Conservation (phyloP, 2,113 vertebrate genomes). For the Arenaria interpres region DNA sequence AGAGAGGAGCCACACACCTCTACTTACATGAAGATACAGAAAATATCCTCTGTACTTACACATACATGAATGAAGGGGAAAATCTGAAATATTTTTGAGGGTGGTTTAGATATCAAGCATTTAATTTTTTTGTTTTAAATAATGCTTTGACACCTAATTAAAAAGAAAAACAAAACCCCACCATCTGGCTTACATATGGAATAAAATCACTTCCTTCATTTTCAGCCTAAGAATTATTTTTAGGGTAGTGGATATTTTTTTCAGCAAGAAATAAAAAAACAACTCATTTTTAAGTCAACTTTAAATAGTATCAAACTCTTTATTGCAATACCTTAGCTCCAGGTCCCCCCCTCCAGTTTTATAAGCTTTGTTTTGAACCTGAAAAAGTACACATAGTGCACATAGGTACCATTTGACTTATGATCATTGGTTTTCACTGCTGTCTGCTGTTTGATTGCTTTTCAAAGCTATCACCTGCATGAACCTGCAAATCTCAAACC, state of each 20-base stretch:
- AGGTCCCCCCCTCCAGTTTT: neutral
- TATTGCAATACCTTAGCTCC: neutral
- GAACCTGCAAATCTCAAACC: neutral
- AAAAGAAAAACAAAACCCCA: neutral
- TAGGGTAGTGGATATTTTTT: neutral
- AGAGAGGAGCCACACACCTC: neutral
- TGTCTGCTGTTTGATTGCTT: neutral
- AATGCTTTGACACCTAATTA: neutral
- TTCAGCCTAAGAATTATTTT: neutral
- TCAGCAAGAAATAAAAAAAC: neutral
- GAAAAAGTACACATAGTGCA: neutral
- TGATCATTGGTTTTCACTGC: rapidly evolving
- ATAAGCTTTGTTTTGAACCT: neutral
- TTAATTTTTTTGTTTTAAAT: neutral
- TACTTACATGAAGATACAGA: neutral
- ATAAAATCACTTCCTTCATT: neutral
- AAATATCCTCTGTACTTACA: neutral
- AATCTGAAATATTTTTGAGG: neutral
- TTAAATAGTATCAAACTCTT: neutral
- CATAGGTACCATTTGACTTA: rapidly evolving
- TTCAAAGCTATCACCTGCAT: neutral
- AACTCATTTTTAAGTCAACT: neutral
- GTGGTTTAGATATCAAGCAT: neutral
- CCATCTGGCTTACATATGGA: neutral
- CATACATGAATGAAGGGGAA: neutral